These are phyloP conservation scores for Tetheella fluctuosa DNA, from an alignment of 2,888 invertebrate species.

Conservation along the genomic window DNA sequence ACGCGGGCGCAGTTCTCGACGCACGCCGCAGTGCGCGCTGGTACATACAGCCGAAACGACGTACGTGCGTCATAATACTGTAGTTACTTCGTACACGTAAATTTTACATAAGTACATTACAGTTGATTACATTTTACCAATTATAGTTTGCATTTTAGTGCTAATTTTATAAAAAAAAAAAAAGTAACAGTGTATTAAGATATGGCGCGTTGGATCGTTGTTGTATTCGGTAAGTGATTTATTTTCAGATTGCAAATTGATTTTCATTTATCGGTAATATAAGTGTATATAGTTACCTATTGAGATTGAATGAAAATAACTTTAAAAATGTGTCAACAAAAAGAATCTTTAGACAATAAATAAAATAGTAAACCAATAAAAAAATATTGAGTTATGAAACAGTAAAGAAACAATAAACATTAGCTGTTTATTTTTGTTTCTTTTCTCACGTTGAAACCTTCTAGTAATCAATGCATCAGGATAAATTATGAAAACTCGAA, in stretches of 20 bases:
- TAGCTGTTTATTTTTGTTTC: too few species aligned
- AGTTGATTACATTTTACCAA: conserved; percentile 2
- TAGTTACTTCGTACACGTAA: conserved; percentile 1
- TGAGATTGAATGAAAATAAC: too few species aligned
- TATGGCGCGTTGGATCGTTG: conserved; percentile 29
- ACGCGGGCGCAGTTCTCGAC: conserved; percentile 24
- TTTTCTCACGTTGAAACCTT: too few species aligned
- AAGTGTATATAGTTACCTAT: too few species aligned
- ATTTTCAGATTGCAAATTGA: neutral
- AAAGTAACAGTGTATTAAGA: conserved; percentile 25
- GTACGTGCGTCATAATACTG: conserved; percentile 1
- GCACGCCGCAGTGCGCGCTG: conserved; percentile 21
- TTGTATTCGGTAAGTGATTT: conserved; percentile 29
- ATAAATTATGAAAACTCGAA: too few species aligned
- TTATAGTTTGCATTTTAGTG: conserved; percentile 11
- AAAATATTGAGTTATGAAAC: too few species aligned
- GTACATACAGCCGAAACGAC: conserved; percentile 12
- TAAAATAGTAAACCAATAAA: too few species aligned
- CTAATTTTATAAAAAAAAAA: conserved; percentile 26
- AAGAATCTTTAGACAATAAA: too few species aligned
- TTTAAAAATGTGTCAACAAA: too few species aligned
- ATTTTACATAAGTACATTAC: neutral
- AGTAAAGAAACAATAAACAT: too few species aligned
- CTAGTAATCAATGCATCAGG: too few species aligned
- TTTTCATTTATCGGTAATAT: neutral